Percentiles rank a stretch among this genome's conserved stretches.
phyloP scores from a whole-genome alignment of 92 coral and sea anemone species.

The Hydrozoanthus gracilis region DNA sequence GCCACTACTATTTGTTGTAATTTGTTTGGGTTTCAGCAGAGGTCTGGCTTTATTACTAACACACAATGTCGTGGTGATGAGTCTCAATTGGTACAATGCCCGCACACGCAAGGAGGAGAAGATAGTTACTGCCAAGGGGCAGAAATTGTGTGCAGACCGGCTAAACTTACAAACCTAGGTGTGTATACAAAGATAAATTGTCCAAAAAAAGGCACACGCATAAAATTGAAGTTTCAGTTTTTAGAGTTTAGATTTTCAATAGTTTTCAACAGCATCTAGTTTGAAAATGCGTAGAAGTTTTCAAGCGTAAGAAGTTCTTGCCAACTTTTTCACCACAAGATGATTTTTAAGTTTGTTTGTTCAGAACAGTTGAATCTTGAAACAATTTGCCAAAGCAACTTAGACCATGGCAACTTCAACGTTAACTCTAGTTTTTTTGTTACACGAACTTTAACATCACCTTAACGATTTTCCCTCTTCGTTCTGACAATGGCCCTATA shows the following conservation, averaged over 20 bases:
- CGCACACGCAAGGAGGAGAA: constrained; percentile 64
- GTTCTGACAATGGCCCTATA: too few relatives aligned
- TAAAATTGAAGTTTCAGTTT: too few relatives aligned
- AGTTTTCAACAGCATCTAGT: too few relatives aligned
- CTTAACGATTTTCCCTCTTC: too few relatives aligned
- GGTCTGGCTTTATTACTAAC: constrained; percentile 45
- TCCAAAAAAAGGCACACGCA: too few relatives aligned
- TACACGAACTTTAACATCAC: too few relatives aligned
- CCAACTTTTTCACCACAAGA: too few relatives aligned
- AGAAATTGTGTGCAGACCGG: constrained; percentile 24
- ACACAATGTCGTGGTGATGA: constrained; percentile 74
- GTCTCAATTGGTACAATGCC: constrained; percentile 64
- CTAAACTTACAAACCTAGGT: constrained; percentile 1
- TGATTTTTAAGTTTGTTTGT: background rate
- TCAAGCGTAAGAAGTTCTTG: too few relatives aligned
- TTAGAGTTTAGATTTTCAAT: too few relatives aligned
- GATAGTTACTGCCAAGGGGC: constrained; percentile 14
- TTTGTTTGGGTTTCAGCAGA: background rate
- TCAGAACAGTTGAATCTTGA: background rate
- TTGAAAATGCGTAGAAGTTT: too few relatives aligned
- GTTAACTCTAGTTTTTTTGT: background rate
- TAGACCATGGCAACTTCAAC: background rate
- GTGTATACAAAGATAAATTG: background rate
- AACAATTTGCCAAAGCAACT: background rate
- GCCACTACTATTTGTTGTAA: constrained; percentile 15